Evolutionary conservation across 2,888 invertebrate genomes (phyloP), one percentile per base, ranked within the genome.

Genomic region (Ariolimax columbianus): DNA sequence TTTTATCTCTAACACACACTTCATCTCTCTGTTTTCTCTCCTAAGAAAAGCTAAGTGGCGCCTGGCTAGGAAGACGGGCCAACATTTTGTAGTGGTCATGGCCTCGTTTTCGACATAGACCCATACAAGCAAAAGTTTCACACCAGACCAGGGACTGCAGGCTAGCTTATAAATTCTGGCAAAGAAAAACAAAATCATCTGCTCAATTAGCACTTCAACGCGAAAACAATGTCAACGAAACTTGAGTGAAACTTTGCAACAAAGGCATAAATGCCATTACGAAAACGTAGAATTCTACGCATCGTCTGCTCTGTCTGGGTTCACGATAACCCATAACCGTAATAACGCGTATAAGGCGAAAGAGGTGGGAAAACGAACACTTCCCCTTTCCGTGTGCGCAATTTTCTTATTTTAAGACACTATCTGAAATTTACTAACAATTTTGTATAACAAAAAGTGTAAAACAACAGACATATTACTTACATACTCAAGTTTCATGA

Each of bases 381-480:
- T 82, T 77, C 82, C 75, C 82, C 38, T 77, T 77, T 77, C 66
- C 36, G 77, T 59, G 75, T 77, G 82, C 82, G 82, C 77, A 82
- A 47, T 82, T 82, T 82, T 82, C 30, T 68, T 43, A 63, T 43
- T 77, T 72, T 26, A 80, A 68, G 26, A 40, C 66, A 51, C n/a
- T 78, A 40, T 78, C n/a, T 78, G 0, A 14, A 36, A 38, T 63
- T 59, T 40, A 78, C 17, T 38, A 63, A 40, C n/a, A n/a, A 36
- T 33, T 38, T 14, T 38, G n/a, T n/a, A 30, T 78, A 36, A 2
- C 26, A 6, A 63, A 78, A 78, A 78, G 78, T 78, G 78, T 59
- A 63, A 78, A 78, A 78, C 78, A 78, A 78, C 17, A 78, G 6
- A 63, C n/a, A 78, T 14, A 38, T 17, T 63, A 63, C 36, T 59